Evolutionary conservation across 2,797 vertebrate genomes (phyloP).

Genomic region (Carapus acus): DNA sequence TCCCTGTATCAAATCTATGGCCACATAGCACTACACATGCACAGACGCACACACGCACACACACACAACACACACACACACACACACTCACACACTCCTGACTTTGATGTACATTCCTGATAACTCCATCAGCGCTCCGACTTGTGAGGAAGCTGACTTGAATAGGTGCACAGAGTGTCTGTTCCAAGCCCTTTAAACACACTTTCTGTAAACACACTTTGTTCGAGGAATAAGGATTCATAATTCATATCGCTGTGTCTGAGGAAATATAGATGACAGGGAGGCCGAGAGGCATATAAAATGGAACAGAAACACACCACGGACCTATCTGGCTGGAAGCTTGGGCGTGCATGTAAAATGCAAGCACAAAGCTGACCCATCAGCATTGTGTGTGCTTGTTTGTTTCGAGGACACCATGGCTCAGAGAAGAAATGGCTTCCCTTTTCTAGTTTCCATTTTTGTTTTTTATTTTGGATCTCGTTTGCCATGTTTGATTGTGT

Average conservation of each 20-base stretch:
- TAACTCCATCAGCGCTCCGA: slow-evolving; percentile 23
- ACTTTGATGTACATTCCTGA: slow-evolving; percentile 42
- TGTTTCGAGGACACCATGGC: slow-evolving; percentile 1
- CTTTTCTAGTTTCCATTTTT: background rate
- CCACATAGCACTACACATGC: slow-evolving; percentile 14
- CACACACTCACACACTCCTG: background rate
- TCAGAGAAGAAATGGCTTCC: too few relatives aligned
- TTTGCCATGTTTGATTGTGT: too few relatives aligned
- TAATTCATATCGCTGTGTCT: slow-evolving; percentile 44
- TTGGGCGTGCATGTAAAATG: background rate
- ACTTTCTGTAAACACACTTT: slow-evolving; percentile 22
- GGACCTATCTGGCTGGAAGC: background rate
- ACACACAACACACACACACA: too few relatives aligned
- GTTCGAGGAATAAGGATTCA: slow-evolving; percentile 38
- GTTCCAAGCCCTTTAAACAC: slow-evolving; percentile 25
- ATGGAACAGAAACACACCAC: slow-evolving; percentile 4
- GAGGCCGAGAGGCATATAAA: slow-evolving; percentile 21
- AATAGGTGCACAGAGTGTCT: too few relatives aligned
- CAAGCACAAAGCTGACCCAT: background rate
- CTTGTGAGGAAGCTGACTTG: too few relatives aligned
- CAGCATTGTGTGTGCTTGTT: slow-evolving; percentile 1
- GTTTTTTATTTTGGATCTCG: too few relatives aligned
- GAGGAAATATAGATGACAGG: slow-evolving; percentile 26
- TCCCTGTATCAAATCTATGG: slow-evolving; percentile 10
- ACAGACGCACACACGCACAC: too few relatives aligned